Percentiles rank a stretch among this genome's conserved stretches.
Evolutionary conservation across 2,113 vertebrate species (phyloP).

Genomic region (Calonectris borealis): DNA sequence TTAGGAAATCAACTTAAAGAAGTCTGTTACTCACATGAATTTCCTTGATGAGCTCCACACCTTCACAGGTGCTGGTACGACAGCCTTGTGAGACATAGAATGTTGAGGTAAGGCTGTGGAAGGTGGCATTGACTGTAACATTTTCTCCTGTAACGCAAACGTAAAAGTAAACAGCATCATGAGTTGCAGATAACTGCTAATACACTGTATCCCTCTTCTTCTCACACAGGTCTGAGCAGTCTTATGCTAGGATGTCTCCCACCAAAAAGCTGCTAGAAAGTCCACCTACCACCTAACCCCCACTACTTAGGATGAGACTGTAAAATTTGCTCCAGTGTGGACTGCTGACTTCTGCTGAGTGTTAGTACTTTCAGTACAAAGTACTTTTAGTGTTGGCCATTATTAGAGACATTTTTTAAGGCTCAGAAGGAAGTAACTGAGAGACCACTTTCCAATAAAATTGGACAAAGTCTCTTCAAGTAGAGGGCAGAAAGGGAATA

Average conservation of each 20-base stretch:
- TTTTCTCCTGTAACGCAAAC: conserved; percentile 49
- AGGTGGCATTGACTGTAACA: conserved; percentile 67
- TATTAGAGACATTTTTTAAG: background rate
- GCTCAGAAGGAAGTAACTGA: background rate
- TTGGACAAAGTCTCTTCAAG: background rate
- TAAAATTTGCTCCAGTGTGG: background rate
- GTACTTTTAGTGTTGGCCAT: background rate
- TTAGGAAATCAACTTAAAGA: background rate
- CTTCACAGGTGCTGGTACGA: conserved; percentile 90
- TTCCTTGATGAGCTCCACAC: conserved; percentile 84
- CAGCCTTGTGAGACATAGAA: conserved; percentile 84
- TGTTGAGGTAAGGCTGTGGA: conserved; percentile 70
- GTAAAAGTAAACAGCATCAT: background rate
- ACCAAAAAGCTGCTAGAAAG: background rate
- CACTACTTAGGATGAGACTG: background rate
- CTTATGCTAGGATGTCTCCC: background rate
- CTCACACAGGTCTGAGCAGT: background rate
- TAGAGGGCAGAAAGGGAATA: background rate
- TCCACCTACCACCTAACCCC: background rate
- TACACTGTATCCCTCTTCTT: background rate
- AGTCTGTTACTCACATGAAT: conserved; percentile 80
- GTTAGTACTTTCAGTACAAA: background rate
- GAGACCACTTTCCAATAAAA: background rate
- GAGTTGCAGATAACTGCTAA: background rate
- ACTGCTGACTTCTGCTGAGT: background rate